phyloP scores from a whole-genome alignment of 35 echinoderm and acorn worm species.

The Anneissia japonica region DNA sequence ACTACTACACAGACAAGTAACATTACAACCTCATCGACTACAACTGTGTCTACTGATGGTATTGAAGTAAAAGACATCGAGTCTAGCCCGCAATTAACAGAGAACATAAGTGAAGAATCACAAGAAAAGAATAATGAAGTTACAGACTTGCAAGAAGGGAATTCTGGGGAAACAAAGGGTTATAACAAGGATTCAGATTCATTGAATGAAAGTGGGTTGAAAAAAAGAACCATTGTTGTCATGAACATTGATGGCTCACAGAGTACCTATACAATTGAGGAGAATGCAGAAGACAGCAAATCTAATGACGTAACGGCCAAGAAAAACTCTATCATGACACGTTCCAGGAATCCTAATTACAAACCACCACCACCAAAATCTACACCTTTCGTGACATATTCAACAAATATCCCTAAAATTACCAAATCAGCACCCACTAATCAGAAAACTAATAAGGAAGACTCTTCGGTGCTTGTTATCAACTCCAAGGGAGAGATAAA shows the following conservation, averaged over 20 bases:
- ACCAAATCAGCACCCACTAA: neutral
- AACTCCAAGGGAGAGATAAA: constrained; percentile 94
- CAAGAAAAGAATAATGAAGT: neutral
- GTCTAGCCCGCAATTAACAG: neutral
- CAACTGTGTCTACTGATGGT: neutral
- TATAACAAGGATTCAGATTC: constrained; percentile 2
- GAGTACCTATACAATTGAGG: constrained; percentile 2
- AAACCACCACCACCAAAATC: constrained; percentile 94
- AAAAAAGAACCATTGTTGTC: neutral
- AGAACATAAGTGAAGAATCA: neutral
- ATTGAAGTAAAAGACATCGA: neutral
- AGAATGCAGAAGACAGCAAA: neutral
- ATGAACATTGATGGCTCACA: constrained; percentile 11
- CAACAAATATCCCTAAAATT: constrained; percentile 54
- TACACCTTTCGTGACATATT: constrained; percentile 88
- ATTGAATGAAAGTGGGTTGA: neutral
- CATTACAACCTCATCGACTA: neutral
- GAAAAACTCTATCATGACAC: constrained; percentile 63
- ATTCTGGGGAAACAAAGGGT: constrained; percentile 23
- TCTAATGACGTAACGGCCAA: neutral
- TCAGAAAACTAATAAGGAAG: constrained; percentile 35
- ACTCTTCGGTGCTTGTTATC: constrained; percentile 57
- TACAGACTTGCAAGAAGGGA: neutral
- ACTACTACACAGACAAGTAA: neutral
- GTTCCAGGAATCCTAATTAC: constrained; percentile 94